Conservation (phyloP, 2,113 vertebrate species). For the Trematomus loennbergii region DNA sequence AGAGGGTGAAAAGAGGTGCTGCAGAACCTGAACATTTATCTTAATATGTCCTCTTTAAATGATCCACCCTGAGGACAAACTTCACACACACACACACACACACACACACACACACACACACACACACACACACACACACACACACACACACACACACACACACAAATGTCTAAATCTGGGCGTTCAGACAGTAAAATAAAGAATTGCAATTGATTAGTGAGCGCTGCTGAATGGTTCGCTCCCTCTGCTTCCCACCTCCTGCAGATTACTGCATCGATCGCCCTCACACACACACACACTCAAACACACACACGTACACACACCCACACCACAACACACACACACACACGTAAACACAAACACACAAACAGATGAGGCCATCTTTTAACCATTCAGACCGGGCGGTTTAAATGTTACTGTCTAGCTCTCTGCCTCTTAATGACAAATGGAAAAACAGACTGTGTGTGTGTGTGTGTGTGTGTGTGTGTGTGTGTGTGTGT, state of each 20-base stretch:
- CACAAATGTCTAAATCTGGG: slow-evolving; percentile 63
- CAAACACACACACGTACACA: slow-evolving; percentile 41
- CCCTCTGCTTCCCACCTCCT: slow-evolving; percentile 71
- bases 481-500: slow-evolving; percentile 37
- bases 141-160: not conserved
- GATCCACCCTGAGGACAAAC: not conserved
- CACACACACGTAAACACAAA: not conserved
- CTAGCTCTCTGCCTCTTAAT: slow-evolving; percentile 63
- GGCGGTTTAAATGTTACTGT: slow-evolving; percentile 74
- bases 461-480: slow-evolving; percentile 34
- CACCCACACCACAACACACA: slow-evolving; percentile 29
- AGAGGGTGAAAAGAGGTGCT: no score
- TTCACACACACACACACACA: slow-evolving; percentile 6
- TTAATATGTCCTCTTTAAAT: no score
- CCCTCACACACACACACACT: slow-evolving; percentile 41
- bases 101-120: slow-evolving; percentile 38
- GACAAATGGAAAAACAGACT: slow-evolving; percentile 68
- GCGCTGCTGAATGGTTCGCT: slow-evolving; percentile 66
- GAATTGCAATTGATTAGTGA: slow-evolving; percentile 82
- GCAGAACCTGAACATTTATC: no score
- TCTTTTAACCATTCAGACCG: slow-evolving; percentile 74
- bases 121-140: slow-evolving; percentile 28
- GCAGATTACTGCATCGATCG: slow-evolving; percentile 81
- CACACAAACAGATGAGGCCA: slow-evolving; percentile 65
- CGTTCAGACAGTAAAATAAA: slow-evolving; percentile 75